These are phyloP conservation scores for Indri indri DNA, from an alignment of 2,113 vertebrate genomes.

Conservation along the genomic window DNA sequence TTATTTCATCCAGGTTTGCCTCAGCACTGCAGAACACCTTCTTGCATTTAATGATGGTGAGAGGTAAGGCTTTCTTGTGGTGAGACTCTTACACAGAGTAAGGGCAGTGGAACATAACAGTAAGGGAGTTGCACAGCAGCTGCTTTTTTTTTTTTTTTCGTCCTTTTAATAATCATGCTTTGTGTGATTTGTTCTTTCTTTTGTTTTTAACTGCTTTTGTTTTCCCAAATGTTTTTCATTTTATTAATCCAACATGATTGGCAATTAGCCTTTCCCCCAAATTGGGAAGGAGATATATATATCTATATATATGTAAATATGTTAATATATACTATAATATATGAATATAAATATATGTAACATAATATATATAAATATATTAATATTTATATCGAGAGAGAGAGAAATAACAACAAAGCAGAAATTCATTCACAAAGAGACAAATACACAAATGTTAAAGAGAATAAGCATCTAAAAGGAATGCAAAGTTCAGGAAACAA, in stretches of 20 bases:
- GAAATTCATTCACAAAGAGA: background rate
- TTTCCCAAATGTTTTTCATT: background rate
- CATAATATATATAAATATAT: background rate
- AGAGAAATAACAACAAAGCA: background rate
- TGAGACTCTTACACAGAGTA: background rate
- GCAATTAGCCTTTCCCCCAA: background rate
- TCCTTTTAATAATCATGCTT: background rate
- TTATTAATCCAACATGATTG: background rate
- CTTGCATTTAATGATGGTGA: background rate
- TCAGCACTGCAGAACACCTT: background rate
- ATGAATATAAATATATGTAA: background rate
- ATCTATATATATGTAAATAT: background rate
- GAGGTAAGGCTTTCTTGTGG: background rate
- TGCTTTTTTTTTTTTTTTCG: background rate
- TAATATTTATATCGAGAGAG: background rate
- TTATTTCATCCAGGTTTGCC: background rate
- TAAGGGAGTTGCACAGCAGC: background rate
- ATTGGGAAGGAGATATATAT: background rate
- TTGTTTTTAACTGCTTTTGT: background rate
- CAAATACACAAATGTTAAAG: background rate
- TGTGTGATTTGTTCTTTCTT: background rate
- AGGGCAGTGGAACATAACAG: background rate
- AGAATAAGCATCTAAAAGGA: background rate
- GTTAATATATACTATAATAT: background rate
- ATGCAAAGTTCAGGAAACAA: background rate